Evolutionary conservation across 2,888 invertebrate species (phyloP).

Genomic region (Tolmerus cingulatus): DNA sequence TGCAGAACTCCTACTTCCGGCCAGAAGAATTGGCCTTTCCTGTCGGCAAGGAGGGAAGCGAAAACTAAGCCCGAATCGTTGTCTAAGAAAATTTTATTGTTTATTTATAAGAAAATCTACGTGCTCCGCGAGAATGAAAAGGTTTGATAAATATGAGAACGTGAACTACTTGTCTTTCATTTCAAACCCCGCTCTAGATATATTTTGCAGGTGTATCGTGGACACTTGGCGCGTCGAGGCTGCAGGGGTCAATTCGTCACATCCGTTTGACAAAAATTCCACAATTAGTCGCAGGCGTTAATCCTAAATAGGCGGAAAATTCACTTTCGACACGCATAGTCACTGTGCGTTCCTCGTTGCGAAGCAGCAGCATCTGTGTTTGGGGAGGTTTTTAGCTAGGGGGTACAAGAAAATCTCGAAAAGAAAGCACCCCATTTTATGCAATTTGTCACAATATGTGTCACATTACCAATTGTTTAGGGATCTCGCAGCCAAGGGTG

Average conservation of each 20-base stretch:
- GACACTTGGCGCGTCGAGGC: constrained; percentile 44
- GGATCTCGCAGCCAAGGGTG: constrained; percentile 51
- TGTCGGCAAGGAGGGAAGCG: constrained; percentile 56
- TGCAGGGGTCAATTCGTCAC: constrained; percentile 56
- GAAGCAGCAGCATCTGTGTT: constrained; percentile 25
- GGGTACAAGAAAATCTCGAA: not conserved
- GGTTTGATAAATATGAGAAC: constrained; percentile 10
- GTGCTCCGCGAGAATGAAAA: not conserved
- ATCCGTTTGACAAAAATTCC: constrained; percentile 60
- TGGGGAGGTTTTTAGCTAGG: not conserved
- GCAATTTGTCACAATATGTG: constrained; percentile 65
- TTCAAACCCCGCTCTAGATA: not conserved
- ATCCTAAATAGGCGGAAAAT: constrained; percentile 57
- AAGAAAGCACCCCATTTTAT: constrained; percentile 52
- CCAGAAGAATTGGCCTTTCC: constrained; percentile 65
- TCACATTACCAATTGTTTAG: constrained; percentile 62
- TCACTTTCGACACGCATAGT: constrained; percentile 62
- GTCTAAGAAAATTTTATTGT: not conserved
- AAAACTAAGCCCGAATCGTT: constrained; percentile 52
- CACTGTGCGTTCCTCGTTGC: constrained; percentile 50
- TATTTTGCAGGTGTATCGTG: constrained; percentile 61
- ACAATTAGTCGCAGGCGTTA: constrained; percentile 50
- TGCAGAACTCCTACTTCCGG: constrained; percentile 72
- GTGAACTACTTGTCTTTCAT: constrained; percentile 18
- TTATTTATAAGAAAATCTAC: constrained; percentile 14